Percentiles rank a stretch among this genome's conserved stretches.
Evolutionary conservation across 2,888 invertebrate species (phyloP).

Genomic region (Macaria notata): DNA sequence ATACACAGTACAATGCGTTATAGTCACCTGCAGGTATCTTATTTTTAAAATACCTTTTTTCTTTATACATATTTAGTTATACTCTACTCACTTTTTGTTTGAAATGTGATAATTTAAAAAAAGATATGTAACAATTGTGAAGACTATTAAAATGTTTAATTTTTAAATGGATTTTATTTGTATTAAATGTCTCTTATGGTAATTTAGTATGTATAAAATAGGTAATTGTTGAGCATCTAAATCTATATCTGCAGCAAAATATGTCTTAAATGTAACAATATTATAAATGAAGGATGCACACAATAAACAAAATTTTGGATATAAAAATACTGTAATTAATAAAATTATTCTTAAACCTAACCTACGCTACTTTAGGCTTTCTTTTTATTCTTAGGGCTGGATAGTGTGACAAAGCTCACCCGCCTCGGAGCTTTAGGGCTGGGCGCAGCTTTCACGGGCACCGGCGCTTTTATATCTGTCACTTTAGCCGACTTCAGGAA

Average conservation of each 20-base stretch:
- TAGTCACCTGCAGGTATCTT: conserved; percentile 48
- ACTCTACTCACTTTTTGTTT: conserved; percentile 63
- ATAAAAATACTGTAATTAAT: no score
- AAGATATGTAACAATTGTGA: conserved; percentile 65
- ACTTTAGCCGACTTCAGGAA: conserved; percentile 67
- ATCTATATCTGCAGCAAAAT: no score
- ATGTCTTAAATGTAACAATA: no score
- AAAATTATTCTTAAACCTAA: no score
- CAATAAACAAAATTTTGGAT: no score
- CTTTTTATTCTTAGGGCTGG: conserved; percentile 88
- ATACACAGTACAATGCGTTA: background rate
- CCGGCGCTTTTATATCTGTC: conserved; percentile 56
- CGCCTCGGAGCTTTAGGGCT: conserved; percentile 84
- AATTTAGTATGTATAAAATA: no score
- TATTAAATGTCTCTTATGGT: no score
- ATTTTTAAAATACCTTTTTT: conserved; percentile 57
- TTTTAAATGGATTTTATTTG: background rate
- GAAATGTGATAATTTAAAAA: conserved; percentile 63
- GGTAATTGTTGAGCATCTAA: no score
- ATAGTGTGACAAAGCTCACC: conserved; percentile 88
- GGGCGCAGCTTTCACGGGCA: conserved; percentile 41
- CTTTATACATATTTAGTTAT: conserved; percentile 33
- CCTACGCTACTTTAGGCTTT: background rate
- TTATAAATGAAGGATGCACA: no score
- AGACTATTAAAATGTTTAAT: conserved; percentile 75